A percentile compares a stretch with the other conserved stretches of the same genome.
phyloP scores from a whole-genome alignment of 2,113 vertebrate species.

The Pristiophorus japonicus region DNA sequence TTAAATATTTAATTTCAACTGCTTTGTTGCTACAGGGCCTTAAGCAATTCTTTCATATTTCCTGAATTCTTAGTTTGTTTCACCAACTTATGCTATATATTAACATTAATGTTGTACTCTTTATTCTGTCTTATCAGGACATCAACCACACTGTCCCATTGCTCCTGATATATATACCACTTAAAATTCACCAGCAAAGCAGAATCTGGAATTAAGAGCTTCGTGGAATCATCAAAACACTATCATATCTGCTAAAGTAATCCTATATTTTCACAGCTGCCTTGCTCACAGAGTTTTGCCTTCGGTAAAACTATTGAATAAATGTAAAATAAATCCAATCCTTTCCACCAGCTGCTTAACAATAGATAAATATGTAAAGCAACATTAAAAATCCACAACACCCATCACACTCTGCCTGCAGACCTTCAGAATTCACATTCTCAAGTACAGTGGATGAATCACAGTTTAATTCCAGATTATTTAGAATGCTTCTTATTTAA shows the following conservation, averaged over 20 bases:
- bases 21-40: neutral
- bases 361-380: slow-evolving; percentile 27
- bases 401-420: neutral
- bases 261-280: slow-evolving; percentile 1
- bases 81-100: neutral
- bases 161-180: neutral
- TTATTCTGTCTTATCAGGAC: slow-evolving; percentile 31
- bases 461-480: neutral
- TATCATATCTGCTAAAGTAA: neutral
- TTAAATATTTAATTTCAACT: slow-evolving; percentile 28
- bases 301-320: slow-evolving; percentile 7
- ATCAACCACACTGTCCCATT: neutral
- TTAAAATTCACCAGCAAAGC: neutral
- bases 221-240: neutral
- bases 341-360: neutral
- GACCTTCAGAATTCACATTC: neutral
- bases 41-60: slow-evolving; percentile 1
- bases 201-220: neutral
- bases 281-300: neutral
- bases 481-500: slow-evolving; percentile 3
- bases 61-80: neutral
- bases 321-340: slow-evolving; percentile 33
- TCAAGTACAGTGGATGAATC: neutral
- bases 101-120: slow-evolving; percentile 16
- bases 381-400: neutral